Evolutionary conservation across 1,140 invertebrate genomes (phyloP).

Genomic region (Theocolax elegans): DNA sequence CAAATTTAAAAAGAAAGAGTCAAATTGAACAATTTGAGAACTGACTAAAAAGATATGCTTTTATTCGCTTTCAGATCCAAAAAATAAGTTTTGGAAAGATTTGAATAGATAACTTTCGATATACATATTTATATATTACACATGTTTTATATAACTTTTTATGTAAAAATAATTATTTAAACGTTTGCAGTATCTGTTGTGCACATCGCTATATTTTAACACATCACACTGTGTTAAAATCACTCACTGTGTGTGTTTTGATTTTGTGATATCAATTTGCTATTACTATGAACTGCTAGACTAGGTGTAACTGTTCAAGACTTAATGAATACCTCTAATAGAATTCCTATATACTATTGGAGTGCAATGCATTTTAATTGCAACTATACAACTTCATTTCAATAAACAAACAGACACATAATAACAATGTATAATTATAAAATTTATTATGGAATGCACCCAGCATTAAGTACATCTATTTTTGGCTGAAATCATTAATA

Average conservation of each 20-base stretch:
- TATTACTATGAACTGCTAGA: neutral
- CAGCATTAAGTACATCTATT: constrained; percentile 20
- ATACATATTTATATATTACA: too few relatives aligned
- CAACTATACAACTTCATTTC: too few relatives aligned
- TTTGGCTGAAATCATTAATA: constrained; percentile 21
- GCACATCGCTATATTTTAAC: constrained; percentile 33
- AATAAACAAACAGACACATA: too few relatives aligned
- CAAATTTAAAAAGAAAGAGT: too few relatives aligned
- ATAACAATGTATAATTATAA: too few relatives aligned
- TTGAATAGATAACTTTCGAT: too few relatives aligned
- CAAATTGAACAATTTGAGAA: constrained; percentile 13
- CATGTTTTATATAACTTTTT: neutral
- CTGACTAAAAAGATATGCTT: neutral
- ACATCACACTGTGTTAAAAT: constrained; percentile 39
- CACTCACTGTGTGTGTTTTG: too few relatives aligned
- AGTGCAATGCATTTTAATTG: constrained; percentile 9
- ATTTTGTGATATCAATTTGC: constrained; percentile 45
- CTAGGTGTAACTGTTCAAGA: constrained; percentile 13
- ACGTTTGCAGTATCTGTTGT: neutral
- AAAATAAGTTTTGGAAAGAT: too few relatives aligned
- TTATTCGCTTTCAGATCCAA: neutral
- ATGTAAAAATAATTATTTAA: constrained; percentile 13
- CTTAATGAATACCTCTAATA: constrained; percentile 23
- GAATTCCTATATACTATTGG: constrained; percentile 29
- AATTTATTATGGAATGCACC: too few relatives aligned